Percentiles rank a stretch among this genome's conserved stretches.
Conservation (phyloP, 1,140 invertebrate species). For the Drosophila pseudoobscura region DNA sequence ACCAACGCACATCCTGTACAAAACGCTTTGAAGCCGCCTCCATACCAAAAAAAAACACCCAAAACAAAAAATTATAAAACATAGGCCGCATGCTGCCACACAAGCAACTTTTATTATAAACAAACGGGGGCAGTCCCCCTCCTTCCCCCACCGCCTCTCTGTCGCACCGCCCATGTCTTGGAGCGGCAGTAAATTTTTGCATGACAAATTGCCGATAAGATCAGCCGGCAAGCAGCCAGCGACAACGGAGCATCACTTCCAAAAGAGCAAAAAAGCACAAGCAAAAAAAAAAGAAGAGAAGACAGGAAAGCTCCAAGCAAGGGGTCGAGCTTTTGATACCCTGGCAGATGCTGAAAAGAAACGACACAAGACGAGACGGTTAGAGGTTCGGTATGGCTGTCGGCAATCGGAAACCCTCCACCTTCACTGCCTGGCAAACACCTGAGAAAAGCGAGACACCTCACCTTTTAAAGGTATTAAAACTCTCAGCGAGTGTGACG, state of each 20-base stretch:
- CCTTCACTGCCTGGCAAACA: too few species aligned
- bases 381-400: too few species aligned
- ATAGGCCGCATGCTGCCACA: slow-evolving; percentile 45
- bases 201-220: slow-evolving; percentile 81
- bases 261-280: slow-evolving; percentile 26
- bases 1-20: slow-evolving; percentile 67
- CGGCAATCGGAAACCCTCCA: too few species aligned
- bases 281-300: not conserved
- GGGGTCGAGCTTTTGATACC: too few species aligned
- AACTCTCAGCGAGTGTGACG: slow-evolving; percentile 57
- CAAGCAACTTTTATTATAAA: slow-evolving; percentile 70
- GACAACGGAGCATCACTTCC: slow-evolving; percentile 55
- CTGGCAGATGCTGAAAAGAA: too few species aligned
- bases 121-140: slow-evolving; percentile 50
- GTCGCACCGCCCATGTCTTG: slow-evolving; percentile 17
- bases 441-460: too few species aligned
- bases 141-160: not conserved
- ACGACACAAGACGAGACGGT: too few species aligned
- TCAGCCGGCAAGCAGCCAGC: slow-evolving; percentile 56
- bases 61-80: slow-evolving; percentile 50
- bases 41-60: slow-evolving; percentile 20
- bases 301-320: not conserved
- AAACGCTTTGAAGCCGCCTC: slow-evolving; percentile 66
- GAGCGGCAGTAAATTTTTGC: slow-evolving; percentile 76
- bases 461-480: slow-evolving; percentile 2